phyloP scores from a whole-genome alignment of 2,113 vertebrate genomes.

The Gobiocypris rarus region DNA sequence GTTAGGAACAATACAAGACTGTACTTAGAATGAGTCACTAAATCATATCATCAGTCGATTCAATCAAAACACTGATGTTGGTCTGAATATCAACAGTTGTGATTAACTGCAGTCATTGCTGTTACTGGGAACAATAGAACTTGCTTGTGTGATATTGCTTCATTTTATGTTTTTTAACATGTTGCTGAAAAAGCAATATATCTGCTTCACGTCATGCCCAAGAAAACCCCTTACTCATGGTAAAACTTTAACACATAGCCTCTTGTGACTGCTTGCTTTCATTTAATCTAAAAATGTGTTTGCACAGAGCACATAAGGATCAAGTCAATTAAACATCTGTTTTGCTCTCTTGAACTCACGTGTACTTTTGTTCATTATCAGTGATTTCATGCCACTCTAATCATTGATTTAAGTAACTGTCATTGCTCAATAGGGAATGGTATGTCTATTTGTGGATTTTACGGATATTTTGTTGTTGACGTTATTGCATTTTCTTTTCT shows the following conservation, averaged over 20 bases:
- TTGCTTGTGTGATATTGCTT: neutral
- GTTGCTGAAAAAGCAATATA: neutral
- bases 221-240: neutral
- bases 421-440: conserved; percentile 11
- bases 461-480: neutral
- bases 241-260: neutral
- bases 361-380: conserved; percentile 39
- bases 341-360: conserved; percentile 1
- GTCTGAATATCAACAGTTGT: neutral
- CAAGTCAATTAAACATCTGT: neutral
- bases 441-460: conserved; percentile 20
- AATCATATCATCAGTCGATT: too few relatives aligned
- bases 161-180: neutral
- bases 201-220: neutral
- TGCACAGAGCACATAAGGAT: neutral
- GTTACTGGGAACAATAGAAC: neutral
- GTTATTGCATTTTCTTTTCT: neutral
- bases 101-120: neutral
- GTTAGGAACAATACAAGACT: neutral
- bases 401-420: conserved; percentile 57
- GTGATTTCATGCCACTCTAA: conserved; percentile 53
- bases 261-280: neutral
- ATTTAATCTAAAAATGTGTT: neutral
- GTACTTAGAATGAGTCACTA: too few relatives aligned
- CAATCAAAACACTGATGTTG: too few relatives aligned